These are phyloP conservation scores for Sarcophaga bullata DNA, from an alignment of 1,140 invertebrate species.

Conservation along the genomic window DNA sequence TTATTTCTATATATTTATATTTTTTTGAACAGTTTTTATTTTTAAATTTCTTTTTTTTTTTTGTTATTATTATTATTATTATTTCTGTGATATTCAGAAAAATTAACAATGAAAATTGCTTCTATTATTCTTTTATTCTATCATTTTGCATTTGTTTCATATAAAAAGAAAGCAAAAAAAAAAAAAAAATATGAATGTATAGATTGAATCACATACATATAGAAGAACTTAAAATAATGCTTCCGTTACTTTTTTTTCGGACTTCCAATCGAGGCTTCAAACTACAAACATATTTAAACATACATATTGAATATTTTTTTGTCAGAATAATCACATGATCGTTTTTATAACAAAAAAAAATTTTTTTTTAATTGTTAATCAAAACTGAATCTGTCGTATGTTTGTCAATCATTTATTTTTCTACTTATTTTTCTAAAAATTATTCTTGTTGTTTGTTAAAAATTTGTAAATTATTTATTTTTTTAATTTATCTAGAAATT, in stretches of 20 bases:
- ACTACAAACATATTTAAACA: not conserved
- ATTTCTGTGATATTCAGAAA: conserved; percentile 41
- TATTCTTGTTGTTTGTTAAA: no score
- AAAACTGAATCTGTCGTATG: not conserved
- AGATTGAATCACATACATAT: no score
- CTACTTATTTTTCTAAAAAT: no score
- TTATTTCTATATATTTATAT: not conserved
- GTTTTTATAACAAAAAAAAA: no score
- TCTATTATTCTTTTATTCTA: no score
- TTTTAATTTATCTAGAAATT: no score
- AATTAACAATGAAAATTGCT: not conserved
- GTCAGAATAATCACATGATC: not conserved
- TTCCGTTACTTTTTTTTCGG: conserved; percentile 15
- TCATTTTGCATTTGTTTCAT: no score
- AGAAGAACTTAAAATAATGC: not conserved
- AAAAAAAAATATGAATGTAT: no score
- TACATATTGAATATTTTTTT: not conserved
- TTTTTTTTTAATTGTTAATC: not conserved
- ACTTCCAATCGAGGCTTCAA: conserved; percentile 13
- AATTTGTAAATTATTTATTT: no score
- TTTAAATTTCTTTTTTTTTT: conserved; percentile 14
- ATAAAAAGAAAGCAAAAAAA: no score
- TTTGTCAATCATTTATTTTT: no score
- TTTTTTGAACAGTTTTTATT: not conserved
- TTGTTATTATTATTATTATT: conserved; percentile 9